Evolutionary conservation across 2,797 vertebrate species (phyloP).

Genomic region (Molossus alvarezi): DNA sequence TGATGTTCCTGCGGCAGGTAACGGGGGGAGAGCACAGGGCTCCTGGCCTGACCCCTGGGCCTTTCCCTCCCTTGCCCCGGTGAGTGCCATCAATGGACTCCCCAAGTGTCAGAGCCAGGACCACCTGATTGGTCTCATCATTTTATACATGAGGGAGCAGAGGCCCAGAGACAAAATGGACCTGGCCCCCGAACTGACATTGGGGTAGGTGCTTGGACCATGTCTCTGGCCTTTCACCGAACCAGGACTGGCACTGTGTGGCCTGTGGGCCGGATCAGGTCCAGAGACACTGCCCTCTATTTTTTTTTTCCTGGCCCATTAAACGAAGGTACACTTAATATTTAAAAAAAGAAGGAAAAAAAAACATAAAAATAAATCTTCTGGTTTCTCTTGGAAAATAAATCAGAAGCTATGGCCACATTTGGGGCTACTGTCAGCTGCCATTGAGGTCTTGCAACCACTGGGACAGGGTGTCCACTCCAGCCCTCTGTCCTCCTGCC

Average conservation of each 20-base stretch:
- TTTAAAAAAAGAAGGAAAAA: neutral
- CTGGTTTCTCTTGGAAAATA: neutral
- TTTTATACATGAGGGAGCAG: neutral
- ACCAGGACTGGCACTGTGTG: neutral
- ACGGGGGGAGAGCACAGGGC: neutral
- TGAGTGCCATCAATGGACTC: neutral
- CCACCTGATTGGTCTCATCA: neutral
- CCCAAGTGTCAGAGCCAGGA: neutral
- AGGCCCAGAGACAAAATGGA: neutral
- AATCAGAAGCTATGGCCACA: neutral
- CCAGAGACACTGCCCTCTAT: neutral
- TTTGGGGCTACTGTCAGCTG: neutral
- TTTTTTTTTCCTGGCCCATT: neutral
- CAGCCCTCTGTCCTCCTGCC: too few relatives aligned
- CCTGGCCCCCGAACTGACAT: neutral
- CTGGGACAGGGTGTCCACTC: neutral
- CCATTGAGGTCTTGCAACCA: neutral
- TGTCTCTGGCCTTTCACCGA: neutral
- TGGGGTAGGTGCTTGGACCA: neutral
- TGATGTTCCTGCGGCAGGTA: rapidly evolving
- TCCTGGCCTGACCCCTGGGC: rapidly evolving
- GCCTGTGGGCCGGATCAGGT: neutral
- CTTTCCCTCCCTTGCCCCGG: neutral
- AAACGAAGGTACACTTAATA: neutral
- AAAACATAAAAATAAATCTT: neutral